Percentiles rank a stretch among this genome's conserved stretches.
These are phyloP conservation scores for Mormyrops attenuatus DNA, from an alignment of 2,797 vertebrate genomes.

Conservation along the genomic window DNA sequence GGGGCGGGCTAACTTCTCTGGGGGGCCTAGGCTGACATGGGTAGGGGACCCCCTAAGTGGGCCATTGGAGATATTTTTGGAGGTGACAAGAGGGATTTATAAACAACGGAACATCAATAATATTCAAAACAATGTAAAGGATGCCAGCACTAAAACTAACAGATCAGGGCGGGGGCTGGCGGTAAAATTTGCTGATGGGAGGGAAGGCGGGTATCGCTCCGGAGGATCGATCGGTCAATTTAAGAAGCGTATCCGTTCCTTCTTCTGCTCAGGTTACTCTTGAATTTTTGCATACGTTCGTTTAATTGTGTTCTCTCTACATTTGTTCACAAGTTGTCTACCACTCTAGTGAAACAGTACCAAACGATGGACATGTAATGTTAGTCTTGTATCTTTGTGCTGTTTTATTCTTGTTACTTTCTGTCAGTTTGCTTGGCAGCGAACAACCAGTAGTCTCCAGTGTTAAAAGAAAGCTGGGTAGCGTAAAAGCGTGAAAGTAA, in stretches of 20 bases:
- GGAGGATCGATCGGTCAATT: neutral
- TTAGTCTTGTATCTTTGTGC: neutral
- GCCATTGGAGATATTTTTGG: neutral
- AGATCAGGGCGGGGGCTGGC: neutral
- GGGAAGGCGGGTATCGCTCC: neutral
- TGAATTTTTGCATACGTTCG: neutral
- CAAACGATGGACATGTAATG: neutral
- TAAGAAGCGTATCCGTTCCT: neutral
- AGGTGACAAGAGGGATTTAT: neutral
- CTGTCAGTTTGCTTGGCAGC: neutral
- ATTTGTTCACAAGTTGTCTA: neutral
- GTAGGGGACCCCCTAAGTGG: neutral
- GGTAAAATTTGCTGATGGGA: neutral
- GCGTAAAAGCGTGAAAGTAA: neutral
- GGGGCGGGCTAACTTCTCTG: neutral
- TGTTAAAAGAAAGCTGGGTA: neutral
- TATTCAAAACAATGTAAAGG: neutral
- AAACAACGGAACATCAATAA: neutral
- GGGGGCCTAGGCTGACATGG: neutral
- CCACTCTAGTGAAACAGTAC: neutral
- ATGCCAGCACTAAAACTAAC: neutral
- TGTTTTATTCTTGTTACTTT: neutral
- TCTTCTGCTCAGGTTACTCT: neutral
- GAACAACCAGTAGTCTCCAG: neutral
- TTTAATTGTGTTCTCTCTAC: neutral